Evolutionary conservation across 2,888 invertebrate genomes (phyloP).

Genomic region (Hesperia comma): DNA sequence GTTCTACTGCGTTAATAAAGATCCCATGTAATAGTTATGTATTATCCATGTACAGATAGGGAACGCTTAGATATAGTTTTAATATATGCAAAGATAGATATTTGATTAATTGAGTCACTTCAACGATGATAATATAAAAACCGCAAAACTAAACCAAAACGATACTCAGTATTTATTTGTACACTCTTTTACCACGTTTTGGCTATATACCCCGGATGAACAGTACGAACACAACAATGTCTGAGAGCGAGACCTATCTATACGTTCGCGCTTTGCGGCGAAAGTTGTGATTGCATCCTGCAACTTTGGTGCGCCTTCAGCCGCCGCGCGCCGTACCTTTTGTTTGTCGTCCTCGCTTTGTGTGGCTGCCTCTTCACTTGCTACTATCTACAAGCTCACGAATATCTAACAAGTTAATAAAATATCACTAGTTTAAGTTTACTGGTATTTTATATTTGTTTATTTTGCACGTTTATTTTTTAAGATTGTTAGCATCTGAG

Average conservation of each 20-base stretch:
- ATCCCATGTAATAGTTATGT: no score
- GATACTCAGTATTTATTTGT: neutral
- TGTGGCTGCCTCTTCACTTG: constrained; percentile 39
- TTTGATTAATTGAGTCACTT: no score
- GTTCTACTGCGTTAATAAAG: no score
- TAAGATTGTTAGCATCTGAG: no score
- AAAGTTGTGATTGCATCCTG: constrained; percentile 77
- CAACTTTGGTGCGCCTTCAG: constrained; percentile 61
- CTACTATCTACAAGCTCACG: constrained; percentile 26
- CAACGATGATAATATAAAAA: no score
- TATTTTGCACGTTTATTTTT: neutral
- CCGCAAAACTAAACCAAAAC: no score
- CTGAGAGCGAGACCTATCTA: constrained; percentile 16
- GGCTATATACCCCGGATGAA: neutral
- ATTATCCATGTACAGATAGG: no score
- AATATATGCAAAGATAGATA: no score
- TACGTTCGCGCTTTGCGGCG: constrained; percentile 46
- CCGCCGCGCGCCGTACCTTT: constrained; percentile 69
- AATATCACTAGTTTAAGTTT: neutral
- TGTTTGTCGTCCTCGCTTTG: constrained; percentile 66
- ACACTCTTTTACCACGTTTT: neutral
- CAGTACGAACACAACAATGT: neutral
- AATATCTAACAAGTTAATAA: constrained; percentile 22
- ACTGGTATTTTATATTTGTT: neutral
- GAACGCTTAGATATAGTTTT: no score